Evolutionary conservation across 1,140 invertebrate genomes (phyloP), one percentile per base, ranked within the genome.

Genomic region (Pogonomyrmex barbatus): DNA sequence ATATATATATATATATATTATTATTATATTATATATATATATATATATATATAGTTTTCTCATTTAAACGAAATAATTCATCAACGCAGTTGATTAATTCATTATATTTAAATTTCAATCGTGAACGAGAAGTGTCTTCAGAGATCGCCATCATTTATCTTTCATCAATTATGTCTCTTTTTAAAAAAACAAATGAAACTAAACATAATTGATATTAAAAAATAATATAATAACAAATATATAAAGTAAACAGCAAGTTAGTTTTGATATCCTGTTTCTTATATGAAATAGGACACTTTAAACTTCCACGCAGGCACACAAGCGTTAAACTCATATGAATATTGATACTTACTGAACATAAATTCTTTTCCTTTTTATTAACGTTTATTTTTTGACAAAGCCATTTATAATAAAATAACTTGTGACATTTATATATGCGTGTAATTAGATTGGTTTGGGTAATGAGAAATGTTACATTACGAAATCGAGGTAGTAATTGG

Each of bases 381-480:
- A 24, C 24, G 24, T 24, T 24, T 24, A 24, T 24, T 24, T 24
- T 24, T 24, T 24, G 24, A 24, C 24, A 24, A 24, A 24, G 24
- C 24, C 2, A 56, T 73, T 75, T 39, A 24, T 75, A 39, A 36
- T 36, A 76, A 70, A 60, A 60, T 47, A 24, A 5, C 39, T 39
- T 17, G 6, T 42, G 3, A 33, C n/a, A 60, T 24, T 76, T 76
- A 30, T 36, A 50, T 50, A 1, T 14, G 24, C 24, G 4, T 17
- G 39, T 60, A 60, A 56, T 42, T 73, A 58, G 8, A 17, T 45
- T 24, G 14, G 1, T 60, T 60, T 76, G 33, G 2, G 24, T 39
- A 45, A 9, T 42, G 8, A 77, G n/a, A 14, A 45, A 42, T 4
- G 30, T 9, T 0, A 33, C n/a, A 12, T 10, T 10, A 76, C 45